Percentiles rank a stretch among this genome's conserved stretches.
These are phyloP conservation scores for Styela clava DNA, from an alignment of 23 tunicate species.

Conservation along the genomic window DNA sequence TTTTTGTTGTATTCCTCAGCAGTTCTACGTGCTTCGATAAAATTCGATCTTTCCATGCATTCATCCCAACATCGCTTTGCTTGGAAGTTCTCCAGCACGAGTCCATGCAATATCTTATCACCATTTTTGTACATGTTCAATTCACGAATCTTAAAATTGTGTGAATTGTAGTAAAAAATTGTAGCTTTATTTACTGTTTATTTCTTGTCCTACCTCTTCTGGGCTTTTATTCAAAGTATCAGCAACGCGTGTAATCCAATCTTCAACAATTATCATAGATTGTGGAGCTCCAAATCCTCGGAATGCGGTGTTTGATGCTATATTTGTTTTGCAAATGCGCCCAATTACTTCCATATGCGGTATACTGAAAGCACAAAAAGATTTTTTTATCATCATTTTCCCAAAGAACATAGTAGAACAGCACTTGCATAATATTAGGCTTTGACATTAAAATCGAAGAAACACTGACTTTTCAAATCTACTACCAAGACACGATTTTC, in stretches of 20 bases:
- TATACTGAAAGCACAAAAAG: conserved; percentile 9
- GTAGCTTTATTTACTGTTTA: no score
- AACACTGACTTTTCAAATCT: no score
- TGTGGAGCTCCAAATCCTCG: conserved; percentile 45
- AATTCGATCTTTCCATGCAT: conserved; percentile 18
- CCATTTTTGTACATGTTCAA: conserved; percentile 36
- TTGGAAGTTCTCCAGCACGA: background rate
- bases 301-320: conserved; percentile 39
- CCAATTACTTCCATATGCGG: conserved; percentile 44
- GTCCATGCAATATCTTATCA: conserved; percentile 11
- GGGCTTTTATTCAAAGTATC: background rate
- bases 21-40: background rate
- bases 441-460: no score
- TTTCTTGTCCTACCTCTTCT: conserved; percentile 12
- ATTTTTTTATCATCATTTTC: no score
- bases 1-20: conserved; percentile 35
- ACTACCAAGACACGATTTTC: no score
- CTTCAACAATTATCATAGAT: conserved; percentile 31
- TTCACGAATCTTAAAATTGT: conserved; percentile 25
- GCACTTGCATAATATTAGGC: no score
- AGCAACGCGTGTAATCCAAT: conserved; percentile 28
- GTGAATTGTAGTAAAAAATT: background rate
- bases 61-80: conserved; percentile 37
- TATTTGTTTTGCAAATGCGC: conserved; percentile 30
- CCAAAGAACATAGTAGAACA: no score